phyloP scores from a whole-genome alignment of 1,140 invertebrate species.

The Drosophila lini region DNA sequence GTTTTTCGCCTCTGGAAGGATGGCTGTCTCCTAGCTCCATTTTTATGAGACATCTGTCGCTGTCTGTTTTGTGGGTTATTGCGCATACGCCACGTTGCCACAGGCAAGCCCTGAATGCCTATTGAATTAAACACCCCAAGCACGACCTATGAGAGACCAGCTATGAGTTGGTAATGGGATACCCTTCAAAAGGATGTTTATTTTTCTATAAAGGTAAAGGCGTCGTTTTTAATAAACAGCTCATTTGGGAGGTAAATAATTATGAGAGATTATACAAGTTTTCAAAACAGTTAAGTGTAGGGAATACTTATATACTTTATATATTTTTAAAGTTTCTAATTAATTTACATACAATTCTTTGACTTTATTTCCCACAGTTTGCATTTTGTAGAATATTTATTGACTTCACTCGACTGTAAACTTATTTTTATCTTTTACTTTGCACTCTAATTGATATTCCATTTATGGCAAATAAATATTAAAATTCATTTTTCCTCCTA shows the following conservation, averaged over 20 bases:
- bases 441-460: background rate
- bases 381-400: background rate
- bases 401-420: background rate
- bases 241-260: background rate
- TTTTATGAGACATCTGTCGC: conserved; percentile 34
- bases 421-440: background rate
- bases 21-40: background rate
- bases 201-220: background rate
- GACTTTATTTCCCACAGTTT: background rate
- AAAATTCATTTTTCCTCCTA: conserved; percentile 11
- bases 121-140: conserved; percentile 72
- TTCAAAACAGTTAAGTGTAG: too few species aligned
- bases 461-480: conserved; percentile 9
- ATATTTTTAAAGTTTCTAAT: background rate
- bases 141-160: background rate
- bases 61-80: conserved; percentile 59
- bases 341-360: background rate
- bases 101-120: conserved; percentile 43
- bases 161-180: conserved; percentile 19
- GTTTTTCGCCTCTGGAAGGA: conserved; percentile 15
- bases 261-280: background rate
- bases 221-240: conserved; percentile 3
- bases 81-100: conserved; percentile 66
- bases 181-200: background rate
- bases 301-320: background rate